Percentiles rank a stretch among this genome's conserved stretches.
phyloP scores from a whole-genome alignment of 1,140 invertebrate genomes.

The Saxidomus purpurata region DNA sequence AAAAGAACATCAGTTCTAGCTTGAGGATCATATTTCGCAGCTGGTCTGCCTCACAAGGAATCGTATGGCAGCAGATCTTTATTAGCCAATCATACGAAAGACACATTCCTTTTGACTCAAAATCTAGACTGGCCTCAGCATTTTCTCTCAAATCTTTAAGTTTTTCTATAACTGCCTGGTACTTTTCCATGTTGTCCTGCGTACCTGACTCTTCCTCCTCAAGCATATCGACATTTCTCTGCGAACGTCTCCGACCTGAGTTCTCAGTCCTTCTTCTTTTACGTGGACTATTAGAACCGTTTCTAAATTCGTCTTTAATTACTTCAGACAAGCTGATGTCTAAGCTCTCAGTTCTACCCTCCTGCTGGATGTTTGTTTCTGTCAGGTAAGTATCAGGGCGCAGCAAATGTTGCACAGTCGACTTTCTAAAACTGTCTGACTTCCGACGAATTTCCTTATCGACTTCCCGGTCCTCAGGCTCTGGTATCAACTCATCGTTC shows the following conservation, averaged over 20 bases:
- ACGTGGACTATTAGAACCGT: not conserved
- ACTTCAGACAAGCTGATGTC: not conserved
- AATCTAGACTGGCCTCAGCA: not conserved
- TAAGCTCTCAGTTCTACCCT: too few species aligned
- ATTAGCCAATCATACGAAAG: slow-evolving; percentile 41
- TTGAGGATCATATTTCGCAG: not conserved
- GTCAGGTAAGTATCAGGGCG: not conserved
- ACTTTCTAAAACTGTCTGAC: not conserved
- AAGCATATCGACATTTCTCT: not conserved
- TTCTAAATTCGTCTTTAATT: not conserved
- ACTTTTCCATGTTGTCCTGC: not conserved
- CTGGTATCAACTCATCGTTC: not conserved
- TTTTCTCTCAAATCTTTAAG: not conserved
- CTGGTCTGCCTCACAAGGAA: not conserved
- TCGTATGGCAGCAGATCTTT: not conserved
- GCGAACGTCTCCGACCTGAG: not conserved
- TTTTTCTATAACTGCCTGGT: not conserved
- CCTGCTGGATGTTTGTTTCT: not conserved
- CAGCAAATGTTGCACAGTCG: not conserved
- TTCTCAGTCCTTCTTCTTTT: not conserved
- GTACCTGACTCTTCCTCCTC: not conserved
- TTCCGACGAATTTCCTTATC: not conserved
- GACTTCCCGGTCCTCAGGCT: not conserved
- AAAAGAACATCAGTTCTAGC: slow-evolving; percentile 31
- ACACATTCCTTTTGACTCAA: not conserved